phyloP scores from a whole-genome alignment of 2,888 invertebrate genomes.

The Isoperla grammatica region DNA sequence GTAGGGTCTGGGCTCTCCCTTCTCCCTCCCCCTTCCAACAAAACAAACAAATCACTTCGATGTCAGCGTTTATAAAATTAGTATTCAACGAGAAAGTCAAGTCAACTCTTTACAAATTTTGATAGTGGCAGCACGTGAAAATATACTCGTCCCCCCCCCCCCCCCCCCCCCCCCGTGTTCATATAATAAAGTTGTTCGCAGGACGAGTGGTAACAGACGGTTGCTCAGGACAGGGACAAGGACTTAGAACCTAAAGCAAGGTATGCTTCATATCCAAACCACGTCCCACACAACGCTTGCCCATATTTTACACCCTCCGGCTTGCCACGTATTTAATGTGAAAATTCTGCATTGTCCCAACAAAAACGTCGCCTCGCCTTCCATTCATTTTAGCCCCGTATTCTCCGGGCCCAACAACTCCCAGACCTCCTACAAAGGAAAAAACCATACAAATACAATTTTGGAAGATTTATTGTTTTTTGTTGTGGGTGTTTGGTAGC shows the following conservation, averaged over 20 bases:
- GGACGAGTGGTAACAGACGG: neutral
- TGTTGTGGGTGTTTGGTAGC: conserved; percentile 3
- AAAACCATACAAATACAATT: conserved; percentile 20
- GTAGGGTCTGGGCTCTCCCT: too few species aligned
- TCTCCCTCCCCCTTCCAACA: neutral
- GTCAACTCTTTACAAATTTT: neutral
- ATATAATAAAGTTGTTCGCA: conserved; percentile 9
- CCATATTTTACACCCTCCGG: conserved; percentile 20
- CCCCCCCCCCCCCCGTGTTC: neutral
- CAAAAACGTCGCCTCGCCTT: conserved; percentile 6
- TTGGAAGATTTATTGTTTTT: conserved; percentile 23
- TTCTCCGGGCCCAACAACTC: conserved; percentile 10
- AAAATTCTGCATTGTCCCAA: conserved; percentile 20
- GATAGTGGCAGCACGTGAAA: neutral
- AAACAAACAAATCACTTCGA: neutral
- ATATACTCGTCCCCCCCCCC: neutral
- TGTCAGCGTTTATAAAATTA: neutral
- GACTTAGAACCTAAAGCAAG: neutral
- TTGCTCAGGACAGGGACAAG: neutral
- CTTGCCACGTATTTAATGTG: conserved; percentile 20
- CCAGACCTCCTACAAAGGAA: conserved; percentile 8
- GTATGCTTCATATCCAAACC: conserved; percentile 13
- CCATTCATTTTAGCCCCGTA: conserved; percentile 6
- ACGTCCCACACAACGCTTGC: conserved; percentile 15
- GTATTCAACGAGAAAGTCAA: conserved; percentile 2